These are phyloP conservation scores for Nomada ruficornis DNA, from an alignment of 2,888 invertebrate genomes.

Conservation along the genomic window DNA sequence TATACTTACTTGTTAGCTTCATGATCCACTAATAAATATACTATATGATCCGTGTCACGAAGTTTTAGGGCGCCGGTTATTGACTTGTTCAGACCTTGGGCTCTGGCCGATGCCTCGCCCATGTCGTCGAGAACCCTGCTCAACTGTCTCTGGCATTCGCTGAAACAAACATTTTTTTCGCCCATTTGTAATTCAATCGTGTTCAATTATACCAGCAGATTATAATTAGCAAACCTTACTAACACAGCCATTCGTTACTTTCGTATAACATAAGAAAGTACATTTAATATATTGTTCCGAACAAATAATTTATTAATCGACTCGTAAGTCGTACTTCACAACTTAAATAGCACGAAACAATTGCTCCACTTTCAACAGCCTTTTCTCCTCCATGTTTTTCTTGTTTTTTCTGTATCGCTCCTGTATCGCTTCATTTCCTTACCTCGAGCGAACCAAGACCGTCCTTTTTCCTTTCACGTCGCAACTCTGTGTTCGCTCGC, in stretches of 20 bases:
- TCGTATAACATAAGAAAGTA: no score
- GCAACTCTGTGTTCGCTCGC: background rate
- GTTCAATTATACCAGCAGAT: no score
- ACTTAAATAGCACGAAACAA: constrained; percentile 57
- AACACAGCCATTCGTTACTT: no score
- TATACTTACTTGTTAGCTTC: constrained; percentile 86
- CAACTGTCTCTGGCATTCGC: constrained; percentile 87
- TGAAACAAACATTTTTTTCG: constrained; percentile 70
- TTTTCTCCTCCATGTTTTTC: constrained; percentile 18
- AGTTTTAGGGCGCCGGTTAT: constrained; percentile 91
- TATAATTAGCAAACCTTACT: no score
- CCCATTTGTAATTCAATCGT: no score
- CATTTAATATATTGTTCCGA: no score
- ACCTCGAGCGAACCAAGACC: background rate
- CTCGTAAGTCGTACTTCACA: constrained; percentile 33
- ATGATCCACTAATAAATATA: constrained; percentile 86
- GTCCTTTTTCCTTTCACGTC: background rate
- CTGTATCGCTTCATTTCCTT: constrained; percentile 9
- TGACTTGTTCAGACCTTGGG: constrained; percentile 90
- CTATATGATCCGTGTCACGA: constrained; percentile 86
- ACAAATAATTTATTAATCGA: background rate
- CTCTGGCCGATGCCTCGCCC: constrained; percentile 90
- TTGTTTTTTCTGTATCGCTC: background rate
- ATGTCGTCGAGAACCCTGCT: constrained; percentile 89
- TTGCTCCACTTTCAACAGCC: constrained; percentile 54